Evolutionary conservation across 1,140 invertebrate species (phyloP).

Genomic region (Procambarus virginalis): DNA sequence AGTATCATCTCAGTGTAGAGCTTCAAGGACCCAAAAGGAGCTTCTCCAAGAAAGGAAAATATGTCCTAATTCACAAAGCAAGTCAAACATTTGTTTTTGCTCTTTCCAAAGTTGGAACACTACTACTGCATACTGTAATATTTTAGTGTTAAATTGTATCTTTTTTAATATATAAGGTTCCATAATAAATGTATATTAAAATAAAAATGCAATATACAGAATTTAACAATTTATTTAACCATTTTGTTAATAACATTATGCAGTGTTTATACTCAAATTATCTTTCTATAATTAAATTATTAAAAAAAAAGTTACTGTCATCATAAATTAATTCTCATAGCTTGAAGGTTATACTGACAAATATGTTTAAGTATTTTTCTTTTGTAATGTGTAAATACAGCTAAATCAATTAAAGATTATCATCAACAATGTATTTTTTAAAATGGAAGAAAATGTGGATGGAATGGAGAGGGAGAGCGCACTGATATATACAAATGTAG

Average conservation of each 20-base stretch:
- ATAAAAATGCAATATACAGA: slow-evolving; percentile 21
- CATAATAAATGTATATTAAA: not conserved
- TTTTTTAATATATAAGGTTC: no score
- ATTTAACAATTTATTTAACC: slow-evolving; percentile 60
- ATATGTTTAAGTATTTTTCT: not conserved
- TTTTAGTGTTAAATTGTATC: no score
- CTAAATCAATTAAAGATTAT: not conserved
- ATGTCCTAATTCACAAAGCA: no score
- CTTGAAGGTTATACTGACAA: not conserved
- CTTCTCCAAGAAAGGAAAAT: no score
- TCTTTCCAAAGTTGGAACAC: no score
- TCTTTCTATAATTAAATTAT: not conserved
- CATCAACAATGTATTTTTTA: no score
- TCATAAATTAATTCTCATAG: not conserved
- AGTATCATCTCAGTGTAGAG: no score
- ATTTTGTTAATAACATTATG: slow-evolving; percentile 46
- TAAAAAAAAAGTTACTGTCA: not conserved
- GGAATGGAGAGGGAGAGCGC: not conserved
- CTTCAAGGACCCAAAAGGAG: no score
- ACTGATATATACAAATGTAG: no score
- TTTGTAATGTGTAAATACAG: not conserved
- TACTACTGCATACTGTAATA: no score
- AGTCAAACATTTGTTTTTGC: no score
- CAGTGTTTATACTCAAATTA: slow-evolving; percentile 35
- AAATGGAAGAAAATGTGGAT: no score